Conservation (phyloP, 1,140 invertebrate species). For the Drosophila tristis region DNA sequence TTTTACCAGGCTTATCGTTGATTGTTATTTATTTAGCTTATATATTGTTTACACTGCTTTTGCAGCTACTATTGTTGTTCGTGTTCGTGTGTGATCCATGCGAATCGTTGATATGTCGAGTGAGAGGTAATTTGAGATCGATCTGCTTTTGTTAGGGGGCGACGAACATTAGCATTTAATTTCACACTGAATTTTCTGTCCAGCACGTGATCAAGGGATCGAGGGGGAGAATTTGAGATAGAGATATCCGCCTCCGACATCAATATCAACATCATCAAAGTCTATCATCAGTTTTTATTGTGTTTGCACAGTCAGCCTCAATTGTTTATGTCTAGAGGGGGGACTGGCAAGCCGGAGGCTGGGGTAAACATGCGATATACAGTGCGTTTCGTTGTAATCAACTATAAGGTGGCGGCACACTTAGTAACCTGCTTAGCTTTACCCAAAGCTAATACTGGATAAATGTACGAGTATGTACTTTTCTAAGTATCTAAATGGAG, state of each 20-base stretch:
- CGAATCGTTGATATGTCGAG: too few species aligned
- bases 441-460: too few species aligned
- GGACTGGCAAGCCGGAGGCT: too few species aligned
- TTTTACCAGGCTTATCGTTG: conserved; percentile 36
- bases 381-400: too few species aligned
- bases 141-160: conserved; percentile 48
- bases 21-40: conserved; percentile 33
- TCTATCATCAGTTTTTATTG: conserved; percentile 7
- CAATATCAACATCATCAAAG: conserved; percentile 27
- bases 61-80: conserved; percentile 12
- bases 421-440: too few species aligned
- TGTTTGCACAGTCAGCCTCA: conserved; percentile 4
- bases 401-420: too few species aligned
- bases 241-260: conserved; percentile 13
- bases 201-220: conserved; percentile 24
- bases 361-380: too few species aligned
- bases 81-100: conserved; percentile 21
- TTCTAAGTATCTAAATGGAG: too few species aligned
- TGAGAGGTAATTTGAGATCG: conserved; percentile 40
- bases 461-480: too few species aligned
- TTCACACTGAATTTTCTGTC: conserved; percentile 33
- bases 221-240: not conserved
- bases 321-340: conserved; percentile 1
- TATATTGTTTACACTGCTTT: conserved; percentile 42
- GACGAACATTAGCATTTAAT: conserved; percentile 36